Evolutionary conservation across 2,797 vertebrate genomes (phyloP).

Genomic region (Distichodus sexfasciatus): DNA sequence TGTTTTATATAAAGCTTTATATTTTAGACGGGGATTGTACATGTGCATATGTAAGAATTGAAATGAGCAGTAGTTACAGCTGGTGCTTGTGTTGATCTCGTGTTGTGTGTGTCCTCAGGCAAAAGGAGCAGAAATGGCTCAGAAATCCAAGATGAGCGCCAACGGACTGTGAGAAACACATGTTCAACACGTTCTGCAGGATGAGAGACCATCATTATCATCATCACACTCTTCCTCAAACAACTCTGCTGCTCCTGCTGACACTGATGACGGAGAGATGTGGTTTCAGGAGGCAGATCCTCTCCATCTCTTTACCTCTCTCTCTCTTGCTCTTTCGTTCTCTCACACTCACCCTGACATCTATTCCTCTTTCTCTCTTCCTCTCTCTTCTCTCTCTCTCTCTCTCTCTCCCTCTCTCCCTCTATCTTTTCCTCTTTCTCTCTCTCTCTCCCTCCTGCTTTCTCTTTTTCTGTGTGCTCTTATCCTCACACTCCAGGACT

Average conservation of each 20-base stretch:
- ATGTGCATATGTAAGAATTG: not conserved
- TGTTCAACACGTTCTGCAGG: conserved; percentile 38
- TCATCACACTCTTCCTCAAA: not conserved
- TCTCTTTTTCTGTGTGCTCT: too few species aligned
- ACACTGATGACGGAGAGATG: not conserved
- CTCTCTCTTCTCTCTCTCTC: not conserved
- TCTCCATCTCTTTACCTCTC: not conserved
- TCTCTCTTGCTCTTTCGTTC: too few species aligned
- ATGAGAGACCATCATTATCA: not conserved
- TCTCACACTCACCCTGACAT: too few species aligned
- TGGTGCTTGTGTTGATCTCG: too few species aligned
- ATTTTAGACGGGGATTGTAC: too few species aligned
- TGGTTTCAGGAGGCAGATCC: not conserved
- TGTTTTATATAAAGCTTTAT: too few species aligned
- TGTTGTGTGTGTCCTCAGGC: conserved; percentile 66
- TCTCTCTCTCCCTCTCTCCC: not conserved
- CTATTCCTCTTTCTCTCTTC: too few species aligned
- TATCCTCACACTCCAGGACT: conserved; percentile 5
- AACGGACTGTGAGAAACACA: conserved; percentile 68
- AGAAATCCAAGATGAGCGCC: conserved; percentile 78
- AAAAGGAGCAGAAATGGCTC: conserved; percentile 72
- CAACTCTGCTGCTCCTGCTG: not conserved
- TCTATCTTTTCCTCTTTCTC: not conserved
- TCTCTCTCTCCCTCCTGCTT: not conserved
- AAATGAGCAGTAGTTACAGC: too few species aligned